phyloP scores from a whole-genome alignment of 2,113 vertebrate genomes.

The Sorex araneus region DNA sequence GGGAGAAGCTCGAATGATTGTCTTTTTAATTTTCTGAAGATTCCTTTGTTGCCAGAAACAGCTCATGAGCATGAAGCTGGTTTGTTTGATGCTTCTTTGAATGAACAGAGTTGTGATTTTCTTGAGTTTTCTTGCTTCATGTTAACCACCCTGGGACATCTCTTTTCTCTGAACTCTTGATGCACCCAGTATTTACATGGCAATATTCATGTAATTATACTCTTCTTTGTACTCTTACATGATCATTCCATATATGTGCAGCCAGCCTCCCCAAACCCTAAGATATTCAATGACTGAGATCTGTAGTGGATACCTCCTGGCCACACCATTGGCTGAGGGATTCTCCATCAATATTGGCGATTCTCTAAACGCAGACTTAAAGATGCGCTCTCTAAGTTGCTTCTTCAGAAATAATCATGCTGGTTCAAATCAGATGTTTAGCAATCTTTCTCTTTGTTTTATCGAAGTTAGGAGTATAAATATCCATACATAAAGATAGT shows the following conservation, averaged over 20 bases:
- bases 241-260: neutral
- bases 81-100: conserved; percentile 62
- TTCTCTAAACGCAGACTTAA: neutral
- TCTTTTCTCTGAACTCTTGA: conserved; percentile 61
- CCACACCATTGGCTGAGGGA: neutral
- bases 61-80: conserved; percentile 20
- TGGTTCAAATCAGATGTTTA: neutral
- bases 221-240: conserved; percentile 32
- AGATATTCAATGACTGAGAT: neutral
- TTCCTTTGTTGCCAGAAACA: conserved; percentile 60
- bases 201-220: conserved; percentile 47
- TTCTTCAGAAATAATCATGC: conserved; percentile 12
- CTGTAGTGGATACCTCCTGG: neutral
- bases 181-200: conserved; percentile 11
- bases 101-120: conserved; percentile 39
- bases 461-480: neutral
- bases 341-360: neutral
- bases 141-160: conserved; percentile 28
- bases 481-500: conserved; percentile 9
- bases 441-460: conserved; percentile 7
- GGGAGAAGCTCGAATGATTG: conserved; percentile 10
- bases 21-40: conserved; percentile 64
- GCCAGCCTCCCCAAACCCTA: conserved; percentile 45
- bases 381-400: neutral
- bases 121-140: conserved; percentile 46